phyloP scores from a whole-genome alignment of 2,113 vertebrate species.

The Proteles cristata region DNA sequence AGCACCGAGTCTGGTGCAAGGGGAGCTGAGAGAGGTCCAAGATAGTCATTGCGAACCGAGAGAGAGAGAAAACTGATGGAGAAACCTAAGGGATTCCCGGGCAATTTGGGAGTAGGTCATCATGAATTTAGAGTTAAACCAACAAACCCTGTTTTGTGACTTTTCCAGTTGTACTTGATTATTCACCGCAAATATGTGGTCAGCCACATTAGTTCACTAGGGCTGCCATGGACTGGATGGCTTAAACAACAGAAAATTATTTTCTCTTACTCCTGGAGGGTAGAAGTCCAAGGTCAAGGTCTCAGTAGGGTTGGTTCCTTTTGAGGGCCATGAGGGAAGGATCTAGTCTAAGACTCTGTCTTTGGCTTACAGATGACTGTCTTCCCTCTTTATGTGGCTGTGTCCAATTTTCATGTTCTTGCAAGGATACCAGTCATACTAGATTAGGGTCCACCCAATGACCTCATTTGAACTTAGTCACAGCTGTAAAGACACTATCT shows the following conservation, averaged over 20 bases:
- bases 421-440: neutral
- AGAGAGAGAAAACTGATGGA: neutral
- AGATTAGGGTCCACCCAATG: neutral
- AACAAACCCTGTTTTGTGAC: neutral
- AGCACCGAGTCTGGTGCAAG: neutral
- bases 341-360: neutral
- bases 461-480: neutral
- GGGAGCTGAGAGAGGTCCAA: neutral
- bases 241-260: neutral
- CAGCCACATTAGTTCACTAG: neutral
- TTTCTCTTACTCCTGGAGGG: neutral
- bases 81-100: neutral
- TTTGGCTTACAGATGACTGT: neutral
- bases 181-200: neutral
- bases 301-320: neutral
- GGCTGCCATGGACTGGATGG: neutral
- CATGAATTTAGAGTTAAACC: slow-evolving; percentile 4
- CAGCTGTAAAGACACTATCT: neutral
- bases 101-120: neutral
- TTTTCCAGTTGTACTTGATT: slow-evolving; percentile 19
- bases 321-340: neutral
- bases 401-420: neutral
- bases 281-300: neutral
- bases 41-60: neutral
- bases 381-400: neutral